Base-by-base conservation (phyloP, 2,888 invertebrate genomes). In the Ectemnius lituratus region DNA sequence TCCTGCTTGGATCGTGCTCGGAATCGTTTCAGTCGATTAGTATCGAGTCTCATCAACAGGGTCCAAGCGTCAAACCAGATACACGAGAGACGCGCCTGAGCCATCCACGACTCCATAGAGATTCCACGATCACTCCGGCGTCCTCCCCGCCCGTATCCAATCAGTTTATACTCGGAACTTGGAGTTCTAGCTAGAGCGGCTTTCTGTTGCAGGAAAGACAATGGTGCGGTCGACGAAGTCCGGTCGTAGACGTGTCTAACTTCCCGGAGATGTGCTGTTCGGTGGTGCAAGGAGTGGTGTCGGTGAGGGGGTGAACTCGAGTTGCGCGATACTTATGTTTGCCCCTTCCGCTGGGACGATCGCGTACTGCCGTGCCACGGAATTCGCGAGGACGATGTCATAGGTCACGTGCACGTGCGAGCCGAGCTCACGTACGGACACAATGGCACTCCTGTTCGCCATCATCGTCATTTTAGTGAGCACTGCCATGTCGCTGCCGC, bases 401-500 rank as follows among this genome's bases (percentile, higher is more conserved):
- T 83, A 83, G 37, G 80, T 74, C 60, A 37, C 37, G 73, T 62
- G 64, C 61, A 70, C 66, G 74, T 76, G 83, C 73, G 76, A 78
- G 76, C 47, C 62, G 73, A 74, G 70, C 64, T 77, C 63, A 83
- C 76, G 69, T 65, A 37, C 66, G 76, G 74, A 66, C 81, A 89
- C 87, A 86, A 90, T 91, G 90, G 90, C 89, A 86, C 87, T 90
- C 73, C 85, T 89, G 85, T 88, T 89, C 84, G 89, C 87, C 85
- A 82, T 90, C 82, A 89, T 90, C 80, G 87, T 90, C 82, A 86
- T 90, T 85, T 86, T 90, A 85, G 87, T 90, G 80, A 88, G 90
- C 85, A 88, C 89, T 84, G 89, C 88, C 82, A 88, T 90, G 89
- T 90, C 90, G 79, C 86, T 91, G 80, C 91, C 91, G 66, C 91